phyloP scores from a whole-genome alignment of 37 sponge, comb jelly and placozoan genomes.

The Eunapius fragilis region DNA sequence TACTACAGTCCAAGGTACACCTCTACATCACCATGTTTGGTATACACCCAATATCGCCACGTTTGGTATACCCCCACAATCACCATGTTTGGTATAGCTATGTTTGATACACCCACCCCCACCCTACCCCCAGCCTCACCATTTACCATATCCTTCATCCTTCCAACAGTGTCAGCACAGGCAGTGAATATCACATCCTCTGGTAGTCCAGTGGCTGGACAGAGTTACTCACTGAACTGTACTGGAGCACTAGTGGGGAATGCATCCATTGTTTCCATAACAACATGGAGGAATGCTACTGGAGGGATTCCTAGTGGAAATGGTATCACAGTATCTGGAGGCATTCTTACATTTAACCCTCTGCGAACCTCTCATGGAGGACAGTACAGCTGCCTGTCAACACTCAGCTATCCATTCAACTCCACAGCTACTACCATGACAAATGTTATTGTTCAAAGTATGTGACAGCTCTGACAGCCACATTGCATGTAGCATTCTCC shows the following conservation, averaged over 20 bases:
- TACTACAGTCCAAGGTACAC: too few relatives aligned
- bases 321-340: neutral
- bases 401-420: neutral
- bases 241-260: neutral
- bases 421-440: neutral
- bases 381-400: neutral
- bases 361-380: neutral
- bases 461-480: too few relatives aligned
- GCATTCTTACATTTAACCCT: neutral
- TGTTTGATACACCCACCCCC: too few relatives aligned
- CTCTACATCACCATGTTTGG: too few relatives aligned
- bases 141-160: neutral
- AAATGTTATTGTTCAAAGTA: neutral
- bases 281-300: neutral
- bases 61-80: too few relatives aligned
- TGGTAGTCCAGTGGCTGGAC: neutral
- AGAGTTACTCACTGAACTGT: neutral
- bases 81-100: too few relatives aligned
- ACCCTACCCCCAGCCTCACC: too few relatives aligned
- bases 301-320: neutral
- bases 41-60: too few relatives aligned
- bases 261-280: neutral
- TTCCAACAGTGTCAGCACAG: neutral
- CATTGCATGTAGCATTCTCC: too few relatives aligned
- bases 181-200: neutral